phyloP scores from a whole-genome alignment of 2,113 vertebrate species.

The Peromyscus californicus region DNA sequence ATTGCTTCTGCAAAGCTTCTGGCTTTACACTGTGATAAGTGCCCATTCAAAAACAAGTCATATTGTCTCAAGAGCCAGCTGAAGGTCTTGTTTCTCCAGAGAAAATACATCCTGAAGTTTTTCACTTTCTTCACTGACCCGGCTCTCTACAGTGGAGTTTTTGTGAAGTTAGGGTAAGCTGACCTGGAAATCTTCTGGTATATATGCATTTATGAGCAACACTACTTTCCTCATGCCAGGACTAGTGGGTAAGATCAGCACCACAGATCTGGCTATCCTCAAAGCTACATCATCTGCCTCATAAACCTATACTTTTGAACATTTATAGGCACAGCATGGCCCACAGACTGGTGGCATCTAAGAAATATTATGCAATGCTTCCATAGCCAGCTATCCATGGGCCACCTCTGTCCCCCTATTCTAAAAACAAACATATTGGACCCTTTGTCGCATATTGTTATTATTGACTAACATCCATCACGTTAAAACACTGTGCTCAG shows the following conservation, averaged over 20 bases:
- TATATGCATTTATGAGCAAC: background rate
- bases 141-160: background rate
- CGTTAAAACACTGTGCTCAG: background rate
- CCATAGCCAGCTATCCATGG: slow-evolving; percentile 3
- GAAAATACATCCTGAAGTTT: background rate
- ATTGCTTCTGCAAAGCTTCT: slow-evolving; percentile 92
- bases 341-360: background rate
- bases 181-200: background rate
- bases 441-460: background rate
- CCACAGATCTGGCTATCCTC: background rate
- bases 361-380: background rate
- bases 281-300: background rate
- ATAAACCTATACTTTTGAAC: slow-evolving; percentile 19
- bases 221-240: background rate
- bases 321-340: slow-evolving; percentile 12
- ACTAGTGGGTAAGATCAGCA: background rate
- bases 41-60: slow-evolving; percentile 84
- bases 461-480: background rate
- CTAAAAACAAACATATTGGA: background rate
- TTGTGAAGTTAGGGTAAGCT: background rate
- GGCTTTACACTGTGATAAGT: slow-evolving; percentile 95
- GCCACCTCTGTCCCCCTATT: background rate
- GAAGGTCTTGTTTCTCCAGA: background rate
- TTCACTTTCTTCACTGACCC: background rate
- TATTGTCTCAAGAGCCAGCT: background rate